Evolutionary conservation across 2,797 vertebrate genomes (phyloP).

Genomic region (Helicolenus hilgendorfi): DNA sequence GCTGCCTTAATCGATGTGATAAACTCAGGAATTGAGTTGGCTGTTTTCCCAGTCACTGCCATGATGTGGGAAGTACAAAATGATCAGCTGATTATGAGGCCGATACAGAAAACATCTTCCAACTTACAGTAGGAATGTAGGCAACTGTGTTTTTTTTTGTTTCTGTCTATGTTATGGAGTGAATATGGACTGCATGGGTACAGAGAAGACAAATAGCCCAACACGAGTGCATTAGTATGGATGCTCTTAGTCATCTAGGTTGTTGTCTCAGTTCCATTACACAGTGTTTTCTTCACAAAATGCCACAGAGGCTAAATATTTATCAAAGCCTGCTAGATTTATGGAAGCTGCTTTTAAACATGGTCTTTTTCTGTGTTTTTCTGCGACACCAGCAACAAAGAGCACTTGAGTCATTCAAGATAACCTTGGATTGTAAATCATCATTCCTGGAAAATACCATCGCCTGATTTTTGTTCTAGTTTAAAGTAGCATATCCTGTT

Average conservation of each 20-base stretch:
- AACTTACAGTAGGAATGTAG: background rate
- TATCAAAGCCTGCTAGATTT: constrained; percentile 3
- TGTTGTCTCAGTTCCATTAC: background rate
- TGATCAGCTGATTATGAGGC: background rate
- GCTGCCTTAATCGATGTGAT: background rate
- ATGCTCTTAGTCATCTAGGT: background rate
- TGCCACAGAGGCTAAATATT: background rate
- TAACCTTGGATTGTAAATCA: background rate
- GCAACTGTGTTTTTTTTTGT: background rate
- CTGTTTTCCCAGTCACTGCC: background rate
- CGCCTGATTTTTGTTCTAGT: background rate
- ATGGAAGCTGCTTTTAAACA: background rate
- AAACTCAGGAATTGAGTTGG: background rate
- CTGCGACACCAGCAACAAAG: background rate
- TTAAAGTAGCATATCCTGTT: background rate
- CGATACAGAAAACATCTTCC: background rate
- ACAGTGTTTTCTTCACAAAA: background rate
- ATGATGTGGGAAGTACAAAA: background rate
- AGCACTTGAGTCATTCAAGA: background rate
- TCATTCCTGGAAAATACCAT: background rate
- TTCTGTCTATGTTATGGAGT: background rate
- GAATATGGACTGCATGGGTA: background rate
- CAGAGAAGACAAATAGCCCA: constrained; percentile 7
- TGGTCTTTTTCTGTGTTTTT: background rate
- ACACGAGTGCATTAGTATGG: background rate